phyloP scores from a whole-genome alignment of 2,113 vertebrate species.

The Potamarius usumacintae region DNA sequence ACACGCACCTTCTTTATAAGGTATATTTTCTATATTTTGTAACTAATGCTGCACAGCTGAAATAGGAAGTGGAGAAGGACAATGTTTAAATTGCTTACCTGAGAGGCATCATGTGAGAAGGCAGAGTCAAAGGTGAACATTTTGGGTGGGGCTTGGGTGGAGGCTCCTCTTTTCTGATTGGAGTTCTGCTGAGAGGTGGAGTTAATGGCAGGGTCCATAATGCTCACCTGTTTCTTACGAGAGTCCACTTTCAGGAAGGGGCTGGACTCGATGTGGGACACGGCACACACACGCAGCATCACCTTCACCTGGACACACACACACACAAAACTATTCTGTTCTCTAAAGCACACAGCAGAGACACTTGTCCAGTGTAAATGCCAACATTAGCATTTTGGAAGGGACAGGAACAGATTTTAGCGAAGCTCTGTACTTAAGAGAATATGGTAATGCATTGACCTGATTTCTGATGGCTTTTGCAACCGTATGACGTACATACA shows the following conservation, averaged over 20 bases:
- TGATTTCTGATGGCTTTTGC: too few species aligned
- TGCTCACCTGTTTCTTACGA: conserved; percentile 92
- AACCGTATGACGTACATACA: too few species aligned
- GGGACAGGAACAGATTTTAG: not conserved
- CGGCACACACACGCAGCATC: conserved; percentile 93
- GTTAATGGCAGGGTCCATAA: conserved; percentile 87
- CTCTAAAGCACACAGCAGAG: not conserved
- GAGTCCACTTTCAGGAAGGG: conserved; percentile 96
- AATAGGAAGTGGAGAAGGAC: not conserved
- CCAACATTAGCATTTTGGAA: not conserved
- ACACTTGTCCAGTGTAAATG: not conserved
- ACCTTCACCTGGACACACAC: conserved; percentile 85
- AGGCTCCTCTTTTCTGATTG: conserved; percentile 82
- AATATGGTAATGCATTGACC: too few species aligned
- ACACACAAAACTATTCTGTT: not conserved
- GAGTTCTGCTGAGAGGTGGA: conserved; percentile 69
- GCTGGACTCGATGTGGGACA: conserved; percentile 83
- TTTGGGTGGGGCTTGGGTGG: conserved; percentile 90
- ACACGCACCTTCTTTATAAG: not conserved
- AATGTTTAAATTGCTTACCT: conserved; percentile 71
- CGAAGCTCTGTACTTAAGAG: too few species aligned
- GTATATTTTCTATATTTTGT: not conserved
- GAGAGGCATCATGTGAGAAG: conserved; percentile 93
- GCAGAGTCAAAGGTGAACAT: conserved; percentile 97
- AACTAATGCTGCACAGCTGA: not conserved